Conservation (phyloP, 1,140 invertebrate genomes). For the Bombus confusus region DNA sequence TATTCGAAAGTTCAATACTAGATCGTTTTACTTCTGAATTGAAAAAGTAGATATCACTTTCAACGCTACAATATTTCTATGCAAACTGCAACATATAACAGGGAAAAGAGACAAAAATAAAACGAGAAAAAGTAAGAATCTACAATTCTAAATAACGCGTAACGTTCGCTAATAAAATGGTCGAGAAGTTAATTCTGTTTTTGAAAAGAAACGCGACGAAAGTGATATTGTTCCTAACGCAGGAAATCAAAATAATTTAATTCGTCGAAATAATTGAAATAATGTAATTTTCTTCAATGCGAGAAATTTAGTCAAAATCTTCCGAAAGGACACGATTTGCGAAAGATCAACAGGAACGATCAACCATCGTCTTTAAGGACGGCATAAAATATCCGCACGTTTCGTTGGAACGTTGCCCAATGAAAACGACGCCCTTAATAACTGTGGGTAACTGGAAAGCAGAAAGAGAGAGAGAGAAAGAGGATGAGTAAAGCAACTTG, state of each 20-base stretch:
- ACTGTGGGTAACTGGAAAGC: conserved; percentile 37
- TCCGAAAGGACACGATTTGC: too few species aligned
- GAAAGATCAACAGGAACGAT: conserved; percentile 20
- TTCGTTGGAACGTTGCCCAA: conserved; percentile 41
- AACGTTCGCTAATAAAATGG: not conserved
- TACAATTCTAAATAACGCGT: not conserved
- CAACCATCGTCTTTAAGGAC: conserved; percentile 45
- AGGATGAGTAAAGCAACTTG: conserved; percentile 65
- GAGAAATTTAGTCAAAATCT: not conserved
- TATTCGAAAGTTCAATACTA: too few species aligned
- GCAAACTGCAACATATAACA: not conserved
- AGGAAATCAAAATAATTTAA: not conserved
- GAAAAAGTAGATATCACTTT: not conserved
- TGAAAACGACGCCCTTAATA: conserved; percentile 60
- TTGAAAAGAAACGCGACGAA: not conserved
- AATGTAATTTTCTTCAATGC: not conserved
- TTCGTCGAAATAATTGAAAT: too few species aligned
- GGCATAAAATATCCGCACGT: conserved; percentile 22
- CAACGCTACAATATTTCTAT: not conserved
- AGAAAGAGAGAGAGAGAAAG: conserved; percentile 34
- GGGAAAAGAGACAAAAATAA: not conserved
- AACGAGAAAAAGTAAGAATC: not conserved
- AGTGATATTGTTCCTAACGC: not conserved
- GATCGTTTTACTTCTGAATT: not conserved
- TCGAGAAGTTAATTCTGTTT: not conserved